A percentile compares a stretch with the other conserved stretches of the same genome.
These are phyloP conservation scores for Cossypha niveicapilla DNA, from an alignment of 2,797 vertebrate species.

Conservation along the genomic window DNA sequence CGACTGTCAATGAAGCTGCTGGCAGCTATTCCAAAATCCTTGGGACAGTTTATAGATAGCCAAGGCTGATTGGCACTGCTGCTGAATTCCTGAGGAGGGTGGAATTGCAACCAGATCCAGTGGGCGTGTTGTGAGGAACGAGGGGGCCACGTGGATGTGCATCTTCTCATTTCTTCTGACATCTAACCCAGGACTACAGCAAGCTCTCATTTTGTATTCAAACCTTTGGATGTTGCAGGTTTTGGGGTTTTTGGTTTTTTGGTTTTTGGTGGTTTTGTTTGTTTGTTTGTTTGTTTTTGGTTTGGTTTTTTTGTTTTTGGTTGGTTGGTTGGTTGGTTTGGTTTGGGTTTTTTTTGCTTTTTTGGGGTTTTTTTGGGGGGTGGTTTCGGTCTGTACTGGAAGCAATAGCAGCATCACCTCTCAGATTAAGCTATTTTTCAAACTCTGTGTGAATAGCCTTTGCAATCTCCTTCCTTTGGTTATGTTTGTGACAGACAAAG, in stretches of 20 bases:
- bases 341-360: background rate
- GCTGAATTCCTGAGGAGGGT: constrained; percentile 27
- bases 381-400: background rate
- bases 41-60: background rate
- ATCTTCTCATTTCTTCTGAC: background rate
- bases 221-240: background rate
- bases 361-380: background rate
- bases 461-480: background rate
- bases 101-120: background rate
- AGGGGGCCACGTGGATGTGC: background rate
- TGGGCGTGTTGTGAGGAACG: background rate
- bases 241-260: background rate
- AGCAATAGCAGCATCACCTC: background rate
- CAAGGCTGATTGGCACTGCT: background rate
- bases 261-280: background rate
- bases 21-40: background rate
- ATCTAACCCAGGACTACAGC: background rate
- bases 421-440: background rate
- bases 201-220: background rate
- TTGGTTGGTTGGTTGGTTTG: too few relatives aligned
- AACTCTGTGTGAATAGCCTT: background rate
- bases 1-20: background rate
- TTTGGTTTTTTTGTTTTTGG: background rate
- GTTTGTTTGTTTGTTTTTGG: too few relatives aligned
- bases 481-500: background rate